Evolutionary conservation across 2,888 invertebrate species (phyloP), one percentile per base, ranked within the genome.

Genomic region (Protonemura montana): DNA sequence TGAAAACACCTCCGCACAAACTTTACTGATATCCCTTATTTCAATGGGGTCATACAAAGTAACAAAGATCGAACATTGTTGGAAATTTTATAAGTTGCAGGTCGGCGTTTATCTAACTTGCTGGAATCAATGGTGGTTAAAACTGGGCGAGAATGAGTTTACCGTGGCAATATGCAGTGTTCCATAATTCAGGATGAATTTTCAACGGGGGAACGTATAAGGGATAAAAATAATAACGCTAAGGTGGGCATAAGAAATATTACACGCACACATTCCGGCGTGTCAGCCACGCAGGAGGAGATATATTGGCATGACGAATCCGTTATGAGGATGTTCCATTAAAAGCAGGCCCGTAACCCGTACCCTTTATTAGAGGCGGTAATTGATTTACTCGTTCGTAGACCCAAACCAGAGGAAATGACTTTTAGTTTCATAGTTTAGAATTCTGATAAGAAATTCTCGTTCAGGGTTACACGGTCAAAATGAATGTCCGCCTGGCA

Each of bases 51-150:
- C 27, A 84, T 30, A 84, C 76, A 21, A 59, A 84, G 84, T 76
- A 59, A 76, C 84, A 26, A 29, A 84, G 84, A 84, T 84, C 84
- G 84, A 84, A 84, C 84, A 84, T 84, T 76, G 84, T 84, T 81
- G 29, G 84, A 84, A 21, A 42, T 76, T 76, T 84, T 25, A 35
- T 35, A 84, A 27, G 29, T 84, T 59, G 42, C 59, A 83, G 26
- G 27, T 28, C 27, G 78, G 59, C 59, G 1, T 21, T 59, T 21
- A 59, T 13, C 59, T 59, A 59, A 59, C 59, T 59, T 59, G 59
- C 21, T 21, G 59, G 59, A 59, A 21, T 21, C 59, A 59, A 59
- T 59, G 59, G 59, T 1, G 59, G 59, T 59, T 59, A 59, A 59
- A 59, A 59, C 21, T 59, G 16, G 21, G 59, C 21, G 16, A 59